Base-by-base conservation (phyloP, 2,888 invertebrate species). In the Pseudococcus longispinus region DNA sequence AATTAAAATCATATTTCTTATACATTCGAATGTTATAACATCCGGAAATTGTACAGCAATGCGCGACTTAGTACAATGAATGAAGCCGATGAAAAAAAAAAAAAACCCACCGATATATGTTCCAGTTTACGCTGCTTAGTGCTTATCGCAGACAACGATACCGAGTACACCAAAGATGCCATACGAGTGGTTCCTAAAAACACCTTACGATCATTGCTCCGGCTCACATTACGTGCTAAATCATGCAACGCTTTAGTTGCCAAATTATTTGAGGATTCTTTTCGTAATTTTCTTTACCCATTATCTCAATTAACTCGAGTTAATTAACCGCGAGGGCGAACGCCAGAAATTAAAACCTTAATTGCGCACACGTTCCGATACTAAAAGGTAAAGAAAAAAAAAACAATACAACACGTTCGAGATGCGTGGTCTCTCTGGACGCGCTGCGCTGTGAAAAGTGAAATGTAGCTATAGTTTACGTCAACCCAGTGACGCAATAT, bases 1-100 rank as follows among this genome's bases (percentile, higher is more conserved):
- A 80, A 80, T 80, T 80, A 80, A 80, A 80, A 80, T 80, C 20
- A 80, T 80, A 80, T 80, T 80, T 74, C 74, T 74, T 74, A n/a
- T 55, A 55, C 15, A 70, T 32, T 29, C 77, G 77, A 80, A 20
- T 80, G 77, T 20, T 37, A 80, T 42, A 80, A 80, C 15, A 80
- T n/a, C 77, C 77, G 77, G 77, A 80, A 80, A 13, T 80, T 6
- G 32, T 74, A 74, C 8, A 20, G 77, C 42, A 80, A 42, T 80
- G 77, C 42, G 8, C 37, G 9, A 37, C 8, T 37, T 37, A 6
- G 20, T 80, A 80, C 77, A 80, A 80, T 80, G 42, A 80, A 60
- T 60, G 46, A 46, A 46, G n/a, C n/a, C n/a, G n/a, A n/a, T 46
- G 15, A 46, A 46, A 46, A 8, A 65, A 65, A 70, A 32, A 74